Conservation (phyloP, 2,113 vertebrate genomes). For the Coracopsis vasa region DNA sequence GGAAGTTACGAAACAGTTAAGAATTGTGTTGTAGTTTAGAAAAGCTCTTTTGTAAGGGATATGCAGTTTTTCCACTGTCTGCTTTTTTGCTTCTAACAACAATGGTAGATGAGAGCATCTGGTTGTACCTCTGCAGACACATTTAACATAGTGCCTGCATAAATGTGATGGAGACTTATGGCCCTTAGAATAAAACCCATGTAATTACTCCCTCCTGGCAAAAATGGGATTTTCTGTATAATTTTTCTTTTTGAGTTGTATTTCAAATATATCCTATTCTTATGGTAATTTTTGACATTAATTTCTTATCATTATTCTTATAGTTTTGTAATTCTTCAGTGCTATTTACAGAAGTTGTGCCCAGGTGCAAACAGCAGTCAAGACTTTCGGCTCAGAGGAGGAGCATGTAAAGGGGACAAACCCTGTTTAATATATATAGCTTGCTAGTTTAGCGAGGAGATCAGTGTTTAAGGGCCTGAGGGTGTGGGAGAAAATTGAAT, state of each 20-base stretch:
- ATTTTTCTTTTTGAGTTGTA: neutral
- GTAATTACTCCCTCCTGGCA: neutral
- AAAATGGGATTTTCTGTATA: neutral
- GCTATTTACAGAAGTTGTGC: neutral
- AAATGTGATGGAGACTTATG: neutral
- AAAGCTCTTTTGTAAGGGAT: neutral
- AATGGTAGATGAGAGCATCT: neutral
- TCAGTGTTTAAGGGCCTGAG: neutral
- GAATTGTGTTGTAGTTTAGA: neutral
- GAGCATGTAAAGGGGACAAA: neutral
- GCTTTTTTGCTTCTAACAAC: neutral
- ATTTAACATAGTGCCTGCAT: neutral
- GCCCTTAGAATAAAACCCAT: neutral
- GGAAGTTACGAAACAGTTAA: neutral
- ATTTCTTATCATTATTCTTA: neutral
- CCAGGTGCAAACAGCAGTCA: neutral
- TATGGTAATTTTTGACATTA: neutral
- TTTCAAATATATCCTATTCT: neutral
- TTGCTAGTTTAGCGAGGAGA: neutral
- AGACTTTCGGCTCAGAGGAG: neutral
- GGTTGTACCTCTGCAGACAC: neutral
- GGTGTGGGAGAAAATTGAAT: neutral
- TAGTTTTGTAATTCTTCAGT: neutral
- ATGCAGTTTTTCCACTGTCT: neutral
- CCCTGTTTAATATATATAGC: accelerated